A percentile compares a stretch with the other conserved stretches of the same genome.
phyloP scores from a whole-genome alignment of 2,113 vertebrate genomes.

The Coreoperca whiteheadi region DNA sequence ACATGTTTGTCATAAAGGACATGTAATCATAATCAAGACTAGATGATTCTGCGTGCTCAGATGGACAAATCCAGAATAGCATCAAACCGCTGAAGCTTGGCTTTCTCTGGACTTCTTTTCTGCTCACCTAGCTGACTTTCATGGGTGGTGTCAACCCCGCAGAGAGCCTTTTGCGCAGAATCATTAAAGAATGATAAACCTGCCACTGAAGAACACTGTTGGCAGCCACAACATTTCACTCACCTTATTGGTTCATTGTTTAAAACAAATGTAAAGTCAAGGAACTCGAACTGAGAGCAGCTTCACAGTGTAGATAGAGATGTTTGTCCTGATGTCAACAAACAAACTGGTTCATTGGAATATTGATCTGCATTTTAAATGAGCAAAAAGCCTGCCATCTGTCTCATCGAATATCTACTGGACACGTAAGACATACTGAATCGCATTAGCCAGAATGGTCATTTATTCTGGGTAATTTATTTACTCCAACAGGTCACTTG shows the following conservation, averaged over 20 bases:
- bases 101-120: conserved; percentile 7
- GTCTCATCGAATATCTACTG: not conserved
- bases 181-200: conserved; percentile 11
- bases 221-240: conserved; percentile 6
- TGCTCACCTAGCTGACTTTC: conserved; percentile 27
- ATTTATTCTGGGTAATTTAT: conserved; percentile 11
- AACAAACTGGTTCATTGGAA: conserved; percentile 7
- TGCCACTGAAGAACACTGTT: conserved; percentile 5
- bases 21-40: not conserved
- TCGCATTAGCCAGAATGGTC: not conserved
- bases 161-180: conserved; percentile 16
- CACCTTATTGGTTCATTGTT: not conserved
- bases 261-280: not conserved
- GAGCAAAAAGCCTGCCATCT: not conserved
- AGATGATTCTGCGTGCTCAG: not conserved
- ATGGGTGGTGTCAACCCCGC: not conserved
- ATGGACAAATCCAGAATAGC: not conserved
- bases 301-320: not conserved
- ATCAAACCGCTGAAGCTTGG: not conserved
- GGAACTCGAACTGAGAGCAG: not conserved
- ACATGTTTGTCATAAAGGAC: not conserved
- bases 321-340: not conserved
- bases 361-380: conserved; percentile 43
- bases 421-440: not conserved
- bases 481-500: not conserved